These are phyloP conservation scores for Solenodon paradoxus DNA, from an alignment of 2,113 vertebrate species.

Conservation along the genomic window DNA sequence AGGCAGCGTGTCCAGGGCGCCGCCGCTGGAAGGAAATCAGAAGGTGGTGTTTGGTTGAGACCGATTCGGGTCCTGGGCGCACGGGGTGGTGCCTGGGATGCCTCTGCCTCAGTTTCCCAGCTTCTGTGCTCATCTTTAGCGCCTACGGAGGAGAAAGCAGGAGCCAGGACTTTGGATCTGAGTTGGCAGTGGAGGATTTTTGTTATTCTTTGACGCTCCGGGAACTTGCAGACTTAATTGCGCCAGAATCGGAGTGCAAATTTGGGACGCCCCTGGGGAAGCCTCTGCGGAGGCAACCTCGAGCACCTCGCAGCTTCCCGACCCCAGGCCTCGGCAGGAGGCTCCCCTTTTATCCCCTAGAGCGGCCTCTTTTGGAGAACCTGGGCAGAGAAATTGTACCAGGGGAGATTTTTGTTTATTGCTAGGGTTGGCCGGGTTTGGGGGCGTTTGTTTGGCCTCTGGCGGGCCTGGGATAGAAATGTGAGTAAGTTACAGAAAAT, in stretches of 20 bases:
- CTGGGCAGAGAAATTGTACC: background rate
- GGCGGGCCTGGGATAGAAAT: background rate
- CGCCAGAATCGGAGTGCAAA: background rate
- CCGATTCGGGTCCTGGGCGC: background rate
- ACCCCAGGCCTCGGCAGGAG: background rate
- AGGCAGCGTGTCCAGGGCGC: background rate
- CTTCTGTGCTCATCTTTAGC: too few relatives aligned
- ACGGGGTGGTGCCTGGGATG: accelerated
- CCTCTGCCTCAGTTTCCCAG: background rate
- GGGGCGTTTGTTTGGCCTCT: slow-evolving; percentile 55
- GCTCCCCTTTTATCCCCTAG: background rate
- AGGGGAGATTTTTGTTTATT: slow-evolving; percentile 33
- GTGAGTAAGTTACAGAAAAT: slow-evolving; percentile 51
- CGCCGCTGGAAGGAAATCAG: background rate
- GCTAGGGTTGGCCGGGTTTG: background rate
- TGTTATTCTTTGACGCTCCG: background rate
- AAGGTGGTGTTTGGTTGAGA: background rate
- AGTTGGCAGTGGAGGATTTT: too few relatives aligned
- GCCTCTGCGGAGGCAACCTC: too few relatives aligned
- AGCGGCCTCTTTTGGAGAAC: background rate
- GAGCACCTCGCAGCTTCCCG: background rate
- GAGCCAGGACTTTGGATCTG: background rate
- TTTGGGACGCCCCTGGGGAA: too few relatives aligned
- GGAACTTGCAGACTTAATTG: background rate
- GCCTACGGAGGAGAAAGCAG: background rate